phyloP scores from a whole-genome alignment of 2,888 invertebrate species.

The Papilio protenor region DNA sequence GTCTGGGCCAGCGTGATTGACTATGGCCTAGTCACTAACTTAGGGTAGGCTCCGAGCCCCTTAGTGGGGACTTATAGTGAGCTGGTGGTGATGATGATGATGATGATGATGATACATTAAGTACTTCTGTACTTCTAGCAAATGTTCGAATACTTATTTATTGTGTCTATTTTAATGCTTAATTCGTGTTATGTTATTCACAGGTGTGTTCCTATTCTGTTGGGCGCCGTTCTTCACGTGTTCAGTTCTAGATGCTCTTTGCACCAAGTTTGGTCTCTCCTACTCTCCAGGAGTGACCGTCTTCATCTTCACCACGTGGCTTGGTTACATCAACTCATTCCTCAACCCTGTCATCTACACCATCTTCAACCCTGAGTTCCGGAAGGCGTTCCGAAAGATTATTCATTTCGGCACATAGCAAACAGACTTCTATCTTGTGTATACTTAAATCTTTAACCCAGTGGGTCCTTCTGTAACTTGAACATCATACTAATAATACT shows the following conservation, averaged over 20 bases:
- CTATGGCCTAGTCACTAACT: too few relatives aligned
- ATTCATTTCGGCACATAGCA: conserved; percentile 88
- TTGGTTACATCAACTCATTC: conserved; percentile 98
- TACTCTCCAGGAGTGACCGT: conserved; percentile 94
- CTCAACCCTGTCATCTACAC: conserved; percentile 97
- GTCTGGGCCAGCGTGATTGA: too few relatives aligned
- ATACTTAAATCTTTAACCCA: conserved; percentile 59
- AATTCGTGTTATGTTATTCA: conserved; percentile 50
- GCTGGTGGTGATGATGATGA: too few relatives aligned
- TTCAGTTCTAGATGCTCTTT: conserved; percentile 98
- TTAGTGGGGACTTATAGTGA: too few relatives aligned
- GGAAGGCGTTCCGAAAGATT: conserved; percentile 98
- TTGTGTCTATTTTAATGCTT: neutral
- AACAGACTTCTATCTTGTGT: conserved; percentile 76
- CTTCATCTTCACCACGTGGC: conserved; percentile 98
- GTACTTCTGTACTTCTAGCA: neutral
- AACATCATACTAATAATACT: too few relatives aligned
- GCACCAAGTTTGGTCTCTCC: conserved; percentile 91
- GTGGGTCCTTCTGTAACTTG: too few relatives aligned
- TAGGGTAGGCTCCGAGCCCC: too few relatives aligned
- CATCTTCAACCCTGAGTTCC: conserved; percentile 98
- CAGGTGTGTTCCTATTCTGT: conserved; percentile 98
- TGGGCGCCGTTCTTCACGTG: conserved; percentile 99
- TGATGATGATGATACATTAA: too few relatives aligned
- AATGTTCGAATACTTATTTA: neutral